Conservation (phyloP, 1,140 invertebrate genomes). For the Leptopilina clavipes region DNA sequence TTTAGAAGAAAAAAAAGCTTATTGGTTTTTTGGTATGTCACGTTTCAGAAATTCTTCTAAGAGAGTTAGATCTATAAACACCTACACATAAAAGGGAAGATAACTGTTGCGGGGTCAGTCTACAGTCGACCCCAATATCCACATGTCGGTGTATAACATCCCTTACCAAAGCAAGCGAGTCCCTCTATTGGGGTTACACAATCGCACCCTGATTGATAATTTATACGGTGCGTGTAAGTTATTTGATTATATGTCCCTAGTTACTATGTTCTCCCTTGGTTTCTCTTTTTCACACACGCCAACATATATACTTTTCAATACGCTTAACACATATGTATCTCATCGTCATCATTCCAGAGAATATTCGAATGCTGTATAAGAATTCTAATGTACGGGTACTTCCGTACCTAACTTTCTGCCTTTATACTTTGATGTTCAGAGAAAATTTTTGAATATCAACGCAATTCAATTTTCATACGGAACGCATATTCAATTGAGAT, state of each 20-base stretch:
- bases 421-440: too few relatives aligned
- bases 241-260: conserved; percentile 71
- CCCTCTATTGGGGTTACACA: conserved; percentile 70
- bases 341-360: not conserved
- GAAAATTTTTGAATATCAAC: too few relatives aligned
- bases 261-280: conserved; percentile 40
- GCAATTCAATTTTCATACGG: too few relatives aligned
- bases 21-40: too few relatives aligned
- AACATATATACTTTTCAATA: not conserved
- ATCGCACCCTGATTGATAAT: conserved; percentile 74
- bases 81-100: conserved; percentile 63
- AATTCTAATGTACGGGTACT: not conserved
- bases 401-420: too few relatives aligned
- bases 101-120: conserved; percentile 66
- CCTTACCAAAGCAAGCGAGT: conserved; percentile 65
- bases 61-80: conserved; percentile 53
- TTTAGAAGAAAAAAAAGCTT: too few relatives aligned
- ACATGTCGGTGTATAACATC: conserved; percentile 64
- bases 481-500: too few relatives aligned
- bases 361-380: not conserved
- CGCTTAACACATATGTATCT: not conserved
- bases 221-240: conserved; percentile 74
- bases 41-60: not conserved
- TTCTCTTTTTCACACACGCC: conserved; percentile 29
- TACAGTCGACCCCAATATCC: conserved; percentile 59